phyloP scores from a whole-genome alignment of 2,888 invertebrate species.

The Aphidius colemani region DNA sequence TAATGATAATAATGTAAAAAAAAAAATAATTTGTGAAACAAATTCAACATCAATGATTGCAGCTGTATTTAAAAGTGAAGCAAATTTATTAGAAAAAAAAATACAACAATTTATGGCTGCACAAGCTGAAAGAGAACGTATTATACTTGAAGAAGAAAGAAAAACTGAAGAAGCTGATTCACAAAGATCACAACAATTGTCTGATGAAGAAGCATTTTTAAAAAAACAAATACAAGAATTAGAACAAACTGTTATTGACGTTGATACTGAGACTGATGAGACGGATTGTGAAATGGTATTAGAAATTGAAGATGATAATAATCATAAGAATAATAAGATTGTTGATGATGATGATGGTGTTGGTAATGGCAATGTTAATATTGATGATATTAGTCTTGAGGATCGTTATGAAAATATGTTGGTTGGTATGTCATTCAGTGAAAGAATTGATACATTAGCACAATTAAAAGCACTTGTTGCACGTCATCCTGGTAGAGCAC shows the following conservation, averaged over 20 bases:
- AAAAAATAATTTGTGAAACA: conserved; percentile 39
- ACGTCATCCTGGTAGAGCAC: conserved; percentile 89
- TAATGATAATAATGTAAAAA: conserved; percentile 26
- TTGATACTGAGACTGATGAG: conserved; percentile 84
- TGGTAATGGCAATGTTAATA: conserved; percentile 30
- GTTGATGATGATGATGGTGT: conserved; percentile 12
- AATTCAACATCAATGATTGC: conserved; percentile 58
- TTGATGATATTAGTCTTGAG: conserved; percentile 54
- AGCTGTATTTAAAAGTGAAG: conserved; percentile 56
- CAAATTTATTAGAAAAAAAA: conserved; percentile 55
- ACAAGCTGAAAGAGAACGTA: conserved; percentile 57
- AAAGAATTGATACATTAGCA: conserved; percentile 79
- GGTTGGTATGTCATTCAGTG: conserved; percentile 80
- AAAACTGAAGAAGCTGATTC: conserved; percentile 73
- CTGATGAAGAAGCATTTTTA: conserved; percentile 76
- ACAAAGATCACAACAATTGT: conserved; percentile 67
- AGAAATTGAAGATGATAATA: conserved; percentile 55
- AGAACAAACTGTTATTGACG: conserved; percentile 74
- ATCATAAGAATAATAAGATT: too few species aligned
- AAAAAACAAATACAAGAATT: conserved; percentile 78
- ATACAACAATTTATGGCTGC: conserved; percentile 59
- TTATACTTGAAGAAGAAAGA: conserved; percentile 57
- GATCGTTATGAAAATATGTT: conserved; percentile 57
- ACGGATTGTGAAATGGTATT: conserved; percentile 71
- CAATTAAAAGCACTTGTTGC: conserved; percentile 79